Evolutionary conservation across 2,113 vertebrate genomes (phyloP).

Genomic region (Lepisosteus oculatus): DNA sequence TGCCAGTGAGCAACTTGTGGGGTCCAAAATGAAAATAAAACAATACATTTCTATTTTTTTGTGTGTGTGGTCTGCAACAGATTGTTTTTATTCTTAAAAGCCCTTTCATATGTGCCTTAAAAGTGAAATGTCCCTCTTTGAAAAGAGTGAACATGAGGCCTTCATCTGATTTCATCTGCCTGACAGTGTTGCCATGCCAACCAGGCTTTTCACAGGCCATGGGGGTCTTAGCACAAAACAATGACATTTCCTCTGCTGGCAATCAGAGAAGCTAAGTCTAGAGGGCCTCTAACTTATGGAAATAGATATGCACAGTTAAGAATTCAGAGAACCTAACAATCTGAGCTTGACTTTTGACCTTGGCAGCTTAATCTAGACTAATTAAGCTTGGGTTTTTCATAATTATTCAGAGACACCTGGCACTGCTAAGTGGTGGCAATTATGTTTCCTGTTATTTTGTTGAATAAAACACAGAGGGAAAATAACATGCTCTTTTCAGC

Average conservation of each 20-base stretch:
- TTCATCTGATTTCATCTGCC: slow-evolving; percentile 43
- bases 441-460: background rate
- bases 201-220: slow-evolving; percentile 58
- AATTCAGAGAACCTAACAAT: no score
- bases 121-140: no score
- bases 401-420: no score
- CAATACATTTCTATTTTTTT: background rate
- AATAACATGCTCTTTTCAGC: background rate
- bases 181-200: slow-evolving; percentile 62
- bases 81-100: no score
- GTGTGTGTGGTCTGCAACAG: no score
- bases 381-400: no score
- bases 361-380: no score
- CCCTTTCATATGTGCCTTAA: no score
- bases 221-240: slow-evolving; percentile 27
- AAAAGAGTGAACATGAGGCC: slow-evolving; percentile 32
- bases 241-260: background rate
- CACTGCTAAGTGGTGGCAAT: background rate
- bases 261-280: background rate
- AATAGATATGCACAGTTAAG: no score
- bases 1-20: no score
- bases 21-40: no score
- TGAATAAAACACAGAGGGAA: background rate
- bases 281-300: background rate
- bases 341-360: no score